phyloP scores from a whole-genome alignment of 2,888 invertebrate species.

The Aspidiotus rigidus region DNA sequence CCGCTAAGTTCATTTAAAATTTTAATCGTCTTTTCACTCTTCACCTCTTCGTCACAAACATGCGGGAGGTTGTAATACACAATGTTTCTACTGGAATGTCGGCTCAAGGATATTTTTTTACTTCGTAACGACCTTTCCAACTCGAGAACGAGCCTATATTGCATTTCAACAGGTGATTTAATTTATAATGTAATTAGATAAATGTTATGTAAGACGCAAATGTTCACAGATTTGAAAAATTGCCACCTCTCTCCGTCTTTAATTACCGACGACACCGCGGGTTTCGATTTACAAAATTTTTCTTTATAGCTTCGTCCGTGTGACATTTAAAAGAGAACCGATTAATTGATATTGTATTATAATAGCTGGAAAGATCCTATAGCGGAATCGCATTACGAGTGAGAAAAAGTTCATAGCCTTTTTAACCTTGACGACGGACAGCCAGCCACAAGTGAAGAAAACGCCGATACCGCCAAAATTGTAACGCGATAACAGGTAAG shows the following conservation, averaged over 20 bases:
- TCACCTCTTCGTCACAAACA: too few relatives aligned
- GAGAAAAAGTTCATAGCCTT: too few relatives aligned
- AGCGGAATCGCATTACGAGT: too few relatives aligned
- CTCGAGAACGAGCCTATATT: not conserved
- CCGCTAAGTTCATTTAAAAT: too few relatives aligned
- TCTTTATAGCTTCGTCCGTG: not conserved
- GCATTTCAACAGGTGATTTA: conserved; percentile 1
- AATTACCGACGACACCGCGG: not conserved
- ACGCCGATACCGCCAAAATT: too few relatives aligned
- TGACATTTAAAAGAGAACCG: too few relatives aligned
- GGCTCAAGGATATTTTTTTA: not conserved
- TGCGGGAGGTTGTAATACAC: not conserved
- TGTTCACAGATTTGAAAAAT: conserved; percentile 2
- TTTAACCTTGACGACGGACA: too few relatives aligned
- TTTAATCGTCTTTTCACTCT: too few relatives aligned
- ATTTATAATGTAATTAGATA: conserved; percentile 3
- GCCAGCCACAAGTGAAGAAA: too few relatives aligned
- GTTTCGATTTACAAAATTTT: not conserved
- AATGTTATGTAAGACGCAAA: conserved; percentile 1
- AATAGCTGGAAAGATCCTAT: too few relatives aligned
- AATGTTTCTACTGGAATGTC: not conserved
- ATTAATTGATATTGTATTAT: too few relatives aligned
- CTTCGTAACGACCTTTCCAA: not conserved
- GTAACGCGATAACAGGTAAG: too few relatives aligned
- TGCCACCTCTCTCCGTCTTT: not conserved